phyloP scores from a whole-genome alignment of 2,888 invertebrate species.

The Notodonta ziczac region DNA sequence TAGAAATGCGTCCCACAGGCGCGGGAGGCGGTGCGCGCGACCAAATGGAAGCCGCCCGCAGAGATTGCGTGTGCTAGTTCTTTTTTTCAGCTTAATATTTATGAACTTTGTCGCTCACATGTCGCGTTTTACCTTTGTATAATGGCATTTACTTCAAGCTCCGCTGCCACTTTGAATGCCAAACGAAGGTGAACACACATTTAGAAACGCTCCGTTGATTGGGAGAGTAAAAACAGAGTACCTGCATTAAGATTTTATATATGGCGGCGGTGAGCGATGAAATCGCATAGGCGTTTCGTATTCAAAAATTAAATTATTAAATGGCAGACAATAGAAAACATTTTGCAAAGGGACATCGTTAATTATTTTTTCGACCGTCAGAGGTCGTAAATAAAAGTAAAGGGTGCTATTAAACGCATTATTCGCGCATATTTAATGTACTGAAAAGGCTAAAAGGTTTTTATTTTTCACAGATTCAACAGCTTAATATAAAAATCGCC shows the following conservation, averaged over 20 bases:
- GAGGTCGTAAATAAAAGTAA: conserved; percentile 79
- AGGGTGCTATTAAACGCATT: conserved; percentile 83
- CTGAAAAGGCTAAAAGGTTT: conserved; percentile 79
- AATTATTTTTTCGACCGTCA: conserved; percentile 75
- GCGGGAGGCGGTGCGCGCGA: conserved; percentile 54
- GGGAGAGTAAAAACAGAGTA: conserved; percentile 21
- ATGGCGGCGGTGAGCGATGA: conserved; percentile 22
- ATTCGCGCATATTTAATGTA: conserved; percentile 82
- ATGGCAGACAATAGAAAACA: conserved; percentile 69
- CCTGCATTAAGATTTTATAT: conserved; percentile 7
- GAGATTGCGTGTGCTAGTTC: conserved; percentile 77
- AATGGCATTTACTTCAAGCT: conserved; percentile 71
- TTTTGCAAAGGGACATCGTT: conserved; percentile 68
- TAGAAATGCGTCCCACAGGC: conserved; percentile 67
- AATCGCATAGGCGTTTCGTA: conserved; percentile 35
- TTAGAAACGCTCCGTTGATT: conserved; percentile 53
- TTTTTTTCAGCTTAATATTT: conserved; percentile 75
- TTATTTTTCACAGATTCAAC: conserved; percentile 72
- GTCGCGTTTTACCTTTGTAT: conserved; percentile 69
- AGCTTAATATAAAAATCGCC: conserved; percentile 73
- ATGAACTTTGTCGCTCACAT: conserved; percentile 70
- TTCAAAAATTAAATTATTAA: conserved; percentile 59
- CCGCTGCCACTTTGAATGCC: conserved; percentile 63
- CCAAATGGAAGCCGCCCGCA: conserved; percentile 71
- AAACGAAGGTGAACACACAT: conserved; percentile 61